Evolutionary conservation across 2,113 vertebrate species (phyloP).

Genomic region (Narcine bancroftii): DNA sequence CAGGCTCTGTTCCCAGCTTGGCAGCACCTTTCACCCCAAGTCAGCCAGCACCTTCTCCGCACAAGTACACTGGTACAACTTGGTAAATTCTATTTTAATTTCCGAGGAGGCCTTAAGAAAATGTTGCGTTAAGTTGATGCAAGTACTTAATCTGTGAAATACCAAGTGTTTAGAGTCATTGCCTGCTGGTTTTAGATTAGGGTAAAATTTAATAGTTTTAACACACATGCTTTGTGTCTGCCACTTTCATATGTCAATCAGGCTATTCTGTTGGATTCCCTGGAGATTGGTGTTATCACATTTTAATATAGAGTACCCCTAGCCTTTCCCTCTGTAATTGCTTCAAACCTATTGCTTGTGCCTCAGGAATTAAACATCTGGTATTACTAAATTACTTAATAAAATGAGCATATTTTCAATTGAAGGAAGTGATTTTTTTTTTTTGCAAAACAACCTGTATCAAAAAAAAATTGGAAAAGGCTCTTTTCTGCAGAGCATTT

Average conservation of each 20-base stretch:
- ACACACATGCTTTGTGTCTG: constrained; percentile 46
- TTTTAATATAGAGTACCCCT: constrained; percentile 54
- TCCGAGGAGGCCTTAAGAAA: background rate
- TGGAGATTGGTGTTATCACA: constrained; percentile 54
- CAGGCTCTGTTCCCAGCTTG: background rate
- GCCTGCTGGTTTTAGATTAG: constrained; percentile 14
- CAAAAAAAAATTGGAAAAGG: background rate
- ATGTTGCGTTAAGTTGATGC: background rate
- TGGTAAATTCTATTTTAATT: background rate
- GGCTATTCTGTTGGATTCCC: constrained; percentile 52
- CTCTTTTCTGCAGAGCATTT: background rate
- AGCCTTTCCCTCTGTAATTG: constrained; percentile 57
- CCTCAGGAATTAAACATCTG: constrained; percentile 63
- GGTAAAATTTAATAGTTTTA: constrained; percentile 34
- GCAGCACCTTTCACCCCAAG: background rate
- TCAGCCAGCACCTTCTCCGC: background rate
- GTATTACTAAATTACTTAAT: constrained; percentile 49
- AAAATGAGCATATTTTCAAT: constrained; percentile 30
- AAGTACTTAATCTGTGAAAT: background rate
- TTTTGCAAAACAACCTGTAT: background rate
- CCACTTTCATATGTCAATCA: constrained; percentile 55
- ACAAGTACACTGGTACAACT: background rate
- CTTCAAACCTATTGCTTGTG: constrained; percentile 62
- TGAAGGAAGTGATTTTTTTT: background rate
- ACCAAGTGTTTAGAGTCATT: constrained; percentile 5